Base-by-base conservation (phyloP, 2,888 invertebrate species). In the Rhyacophila evoluta region DNA sequence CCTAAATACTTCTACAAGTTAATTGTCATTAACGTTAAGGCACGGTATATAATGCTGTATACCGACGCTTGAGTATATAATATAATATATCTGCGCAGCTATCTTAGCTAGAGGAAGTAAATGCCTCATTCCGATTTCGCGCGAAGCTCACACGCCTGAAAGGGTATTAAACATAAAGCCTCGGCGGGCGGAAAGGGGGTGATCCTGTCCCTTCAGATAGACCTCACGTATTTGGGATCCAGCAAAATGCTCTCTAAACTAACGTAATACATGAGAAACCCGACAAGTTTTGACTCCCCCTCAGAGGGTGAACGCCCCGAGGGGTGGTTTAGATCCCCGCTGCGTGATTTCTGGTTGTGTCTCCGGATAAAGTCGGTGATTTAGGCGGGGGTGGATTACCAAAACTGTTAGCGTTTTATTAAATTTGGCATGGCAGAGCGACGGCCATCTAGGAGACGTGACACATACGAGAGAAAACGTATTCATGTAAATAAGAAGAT, bases 351-450 rank as follows among this genome's bases (percentile, higher is more conserved):
- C 80, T 79, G 77, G 77, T 80, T 79, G 77, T 74, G 75, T 76
- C 71, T 79, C 74, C 27, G 82, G 80, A 80, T 80, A 82, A 82
- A 79, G 77, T 77, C 76, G 37, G 75, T 68, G 55, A 68, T 79
- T 72, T 76, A 69, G 36, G 74, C 74, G 77, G 78, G 77, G 80
- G 82, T 82, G 82, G 82, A 82, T 82, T 82, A 82, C 81, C 70
- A 75, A 78, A 78, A 79, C 72, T 75, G 74, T 77, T 76, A 77
- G 75, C 78, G 74, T 81, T 78, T 81, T 81, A 81, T 81, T 81
- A 81, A 81, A 81, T 81, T 75, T 79, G 75, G 76, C 72, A 27
- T 38, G 74, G 55, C 55, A 55, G 55, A 55, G 55, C 29, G 72
- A 68, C 68, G 72, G 25, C 72, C 25, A 72, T 55, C 55, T 55